Conservation (phyloP, 2,113 vertebrate genomes). For the Scytalopus superciliaris region DNA sequence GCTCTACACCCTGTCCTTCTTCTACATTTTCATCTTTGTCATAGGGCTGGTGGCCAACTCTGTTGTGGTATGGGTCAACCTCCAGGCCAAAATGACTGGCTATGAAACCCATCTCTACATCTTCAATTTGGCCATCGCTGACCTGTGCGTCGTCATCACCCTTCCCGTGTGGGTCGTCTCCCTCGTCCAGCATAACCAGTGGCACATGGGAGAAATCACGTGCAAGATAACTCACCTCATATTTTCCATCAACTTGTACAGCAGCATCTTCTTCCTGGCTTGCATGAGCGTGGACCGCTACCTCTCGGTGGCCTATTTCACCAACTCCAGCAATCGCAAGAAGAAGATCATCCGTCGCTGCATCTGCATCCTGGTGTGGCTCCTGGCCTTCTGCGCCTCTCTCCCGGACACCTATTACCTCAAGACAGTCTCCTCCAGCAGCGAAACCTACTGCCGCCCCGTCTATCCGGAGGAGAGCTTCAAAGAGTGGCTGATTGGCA, state of each 20-base stretch:
- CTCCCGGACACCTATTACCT: slow-evolving; percentile 89
- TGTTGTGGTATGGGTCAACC: slow-evolving; percentile 92
- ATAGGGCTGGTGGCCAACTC: slow-evolving; percentile 89
- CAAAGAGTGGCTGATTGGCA: slow-evolving; percentile 83
- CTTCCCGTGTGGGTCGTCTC: slow-evolving; percentile 88
- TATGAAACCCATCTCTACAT: slow-evolving; percentile 94
- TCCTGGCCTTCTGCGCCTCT: slow-evolving; percentile 83
- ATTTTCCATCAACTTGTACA: slow-evolving; percentile 89
- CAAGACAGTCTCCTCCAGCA: slow-evolving; percentile 78
- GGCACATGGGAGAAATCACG: slow-evolving; percentile 85
- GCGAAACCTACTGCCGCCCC: slow-evolving; percentile 80
- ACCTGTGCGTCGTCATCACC: slow-evolving; percentile 88
- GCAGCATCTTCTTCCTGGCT: slow-evolving; percentile 92
- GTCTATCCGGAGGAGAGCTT: slow-evolving; percentile 81
- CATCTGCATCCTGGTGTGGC: slow-evolving; percentile 86
- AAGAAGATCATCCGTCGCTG: slow-evolving; percentile 77
- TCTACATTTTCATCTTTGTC: slow-evolving; percentile 93
- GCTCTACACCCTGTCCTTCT: slow-evolving; percentile 84
- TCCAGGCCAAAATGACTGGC: slow-evolving; percentile 84
- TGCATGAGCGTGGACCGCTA: slow-evolving; percentile 97
- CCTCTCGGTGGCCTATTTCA: slow-evolving; percentile 76
- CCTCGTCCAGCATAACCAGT: slow-evolving; percentile 85
- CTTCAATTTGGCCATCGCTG: slow-evolving; percentile 87
- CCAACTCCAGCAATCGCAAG: slow-evolving; percentile 54
- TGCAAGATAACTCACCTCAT: slow-evolving; percentile 90